A percentile compares a stretch with the other conserved stretches of the same genome.
Conservation (phyloP, 1,140 invertebrate genomes). For the Drosophila kurseongensis region DNA sequence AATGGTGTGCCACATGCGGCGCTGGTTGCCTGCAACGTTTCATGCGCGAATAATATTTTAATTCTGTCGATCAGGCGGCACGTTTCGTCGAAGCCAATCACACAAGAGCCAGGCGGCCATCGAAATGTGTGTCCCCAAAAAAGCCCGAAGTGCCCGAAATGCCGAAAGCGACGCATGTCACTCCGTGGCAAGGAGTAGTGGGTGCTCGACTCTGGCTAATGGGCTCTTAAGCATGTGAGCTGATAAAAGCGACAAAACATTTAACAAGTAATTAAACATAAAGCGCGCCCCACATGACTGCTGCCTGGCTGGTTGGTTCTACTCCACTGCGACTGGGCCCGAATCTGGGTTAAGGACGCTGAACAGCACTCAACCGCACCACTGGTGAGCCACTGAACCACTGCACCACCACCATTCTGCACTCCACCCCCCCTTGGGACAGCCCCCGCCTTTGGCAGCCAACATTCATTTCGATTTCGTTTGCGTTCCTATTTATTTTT, state of each 20-base stretch:
- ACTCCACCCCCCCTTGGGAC: slow-evolving; percentile 39
- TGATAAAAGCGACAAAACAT: slow-evolving; percentile 79
- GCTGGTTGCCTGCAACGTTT: slow-evolving; percentile 63
- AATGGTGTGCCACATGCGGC: slow-evolving; percentile 75
- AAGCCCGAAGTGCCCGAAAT: not conserved
- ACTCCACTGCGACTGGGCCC: slow-evolving; percentile 26
- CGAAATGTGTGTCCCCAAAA: slow-evolving; percentile 31
- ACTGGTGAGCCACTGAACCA: not conserved
- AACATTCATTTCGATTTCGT: slow-evolving; percentile 66
- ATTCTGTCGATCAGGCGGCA: slow-evolving; percentile 66
- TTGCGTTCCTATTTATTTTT: slow-evolving; percentile 33
- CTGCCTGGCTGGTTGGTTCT: slow-evolving; percentile 20
- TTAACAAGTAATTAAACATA: slow-evolving; percentile 83
- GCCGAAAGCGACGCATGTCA: slow-evolving; percentile 49
- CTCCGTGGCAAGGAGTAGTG: slow-evolving; percentile 23
- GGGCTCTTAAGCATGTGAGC: slow-evolving; percentile 62
- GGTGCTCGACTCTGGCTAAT: slow-evolving; percentile 50
- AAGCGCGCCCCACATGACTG: slow-evolving; percentile 48
- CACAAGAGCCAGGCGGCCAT: slow-evolving; percentile 29
- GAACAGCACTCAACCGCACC: slow-evolving; percentile 49
- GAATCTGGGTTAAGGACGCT: slow-evolving; percentile 73
- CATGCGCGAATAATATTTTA: slow-evolving; percentile 77
- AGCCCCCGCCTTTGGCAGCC: slow-evolving; percentile 65
- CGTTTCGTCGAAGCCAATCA: slow-evolving; percentile 68
- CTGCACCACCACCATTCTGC: slow-evolving; percentile 1